Percentiles rank a stretch among this genome's conserved stretches.
Conservation (phyloP, 1,140 invertebrate species). For the Drosophila seguyi region DNA sequence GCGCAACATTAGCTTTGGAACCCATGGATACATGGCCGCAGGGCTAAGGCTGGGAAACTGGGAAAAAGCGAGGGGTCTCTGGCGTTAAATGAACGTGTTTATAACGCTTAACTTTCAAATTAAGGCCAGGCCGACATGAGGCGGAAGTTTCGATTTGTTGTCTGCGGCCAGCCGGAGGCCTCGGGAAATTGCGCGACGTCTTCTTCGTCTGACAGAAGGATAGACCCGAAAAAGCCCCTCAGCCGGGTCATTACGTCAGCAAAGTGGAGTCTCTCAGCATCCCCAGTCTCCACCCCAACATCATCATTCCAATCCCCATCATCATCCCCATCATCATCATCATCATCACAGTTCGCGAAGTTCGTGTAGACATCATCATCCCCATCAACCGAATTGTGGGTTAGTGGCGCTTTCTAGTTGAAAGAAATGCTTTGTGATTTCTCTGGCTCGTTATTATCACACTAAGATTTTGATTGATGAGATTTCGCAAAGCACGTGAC, state of each 20-base stretch:
- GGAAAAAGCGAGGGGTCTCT: background rate
- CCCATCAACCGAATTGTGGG: constrained; percentile 65
- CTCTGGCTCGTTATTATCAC: constrained; percentile 74
- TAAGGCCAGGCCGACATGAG: constrained; percentile 59
- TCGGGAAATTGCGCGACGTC: constrained; percentile 66
- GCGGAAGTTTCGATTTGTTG: constrained; percentile 83
- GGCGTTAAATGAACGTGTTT: constrained; percentile 77
- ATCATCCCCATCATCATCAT: background rate
- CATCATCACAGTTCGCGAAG: background rate
- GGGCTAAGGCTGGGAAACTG: background rate
- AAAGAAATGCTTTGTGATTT: constrained; percentile 78
- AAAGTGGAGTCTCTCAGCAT: constrained; percentile 10
- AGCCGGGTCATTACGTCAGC: constrained; percentile 57
- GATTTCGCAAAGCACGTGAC: constrained; percentile 52
- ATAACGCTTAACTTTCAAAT: constrained; percentile 82
- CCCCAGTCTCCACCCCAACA: background rate
- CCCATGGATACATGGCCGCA: constrained; percentile 36
- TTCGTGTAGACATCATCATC: constrained; percentile 24
- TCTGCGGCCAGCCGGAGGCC: constrained; percentile 57
- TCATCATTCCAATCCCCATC: background rate
- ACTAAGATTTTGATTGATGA: constrained; percentile 81
- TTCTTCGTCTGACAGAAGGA: constrained; percentile 41
- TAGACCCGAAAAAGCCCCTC: constrained; percentile 41
- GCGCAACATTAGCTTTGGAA: constrained; percentile 75
- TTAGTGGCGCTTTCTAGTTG: constrained; percentile 61